Conservation (phyloP, 1,140 invertebrate species). For the Heliconius hermathena region DNA sequence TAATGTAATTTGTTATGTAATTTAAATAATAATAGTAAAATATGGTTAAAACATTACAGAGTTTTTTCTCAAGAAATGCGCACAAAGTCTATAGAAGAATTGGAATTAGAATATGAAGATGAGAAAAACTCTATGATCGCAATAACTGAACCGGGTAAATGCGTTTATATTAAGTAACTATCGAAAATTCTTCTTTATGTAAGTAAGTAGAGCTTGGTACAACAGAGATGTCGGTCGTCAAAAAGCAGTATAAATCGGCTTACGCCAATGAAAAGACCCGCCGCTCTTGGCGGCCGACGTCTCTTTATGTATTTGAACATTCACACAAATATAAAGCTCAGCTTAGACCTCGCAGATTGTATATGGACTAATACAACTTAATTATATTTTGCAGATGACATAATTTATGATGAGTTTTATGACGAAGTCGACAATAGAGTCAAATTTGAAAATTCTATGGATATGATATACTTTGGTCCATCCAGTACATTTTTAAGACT, state of each 20-base stretch:
- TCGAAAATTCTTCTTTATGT: neutral
- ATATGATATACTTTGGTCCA: slow-evolving; percentile 72
- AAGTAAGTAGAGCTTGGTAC: neutral
- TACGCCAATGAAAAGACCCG: too few species aligned
- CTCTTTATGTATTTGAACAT: too few species aligned
- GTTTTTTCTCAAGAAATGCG: slow-evolving; percentile 24
- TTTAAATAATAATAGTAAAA: neutral
- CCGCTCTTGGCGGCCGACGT: too few species aligned
- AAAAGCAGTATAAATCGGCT: too few species aligned
- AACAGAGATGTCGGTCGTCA: too few species aligned
- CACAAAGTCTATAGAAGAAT: slow-evolving; percentile 65
- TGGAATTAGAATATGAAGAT: slow-evolving; percentile 64
- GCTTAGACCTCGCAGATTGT: too few species aligned
- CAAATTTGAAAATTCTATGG: slow-evolving; percentile 62
- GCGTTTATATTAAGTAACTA: neutral
- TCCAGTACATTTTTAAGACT: slow-evolving; percentile 62
- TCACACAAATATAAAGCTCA: too few species aligned
- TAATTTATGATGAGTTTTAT: slow-evolving; percentile 63
- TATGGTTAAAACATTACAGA: slow-evolving; percentile 1
- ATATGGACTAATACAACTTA: neutral
- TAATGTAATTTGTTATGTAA: too few species aligned
- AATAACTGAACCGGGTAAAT: slow-evolving; percentile 54
- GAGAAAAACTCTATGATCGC: slow-evolving; percentile 74
- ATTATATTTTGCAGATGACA: slow-evolving; percentile 37
- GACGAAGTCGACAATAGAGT: slow-evolving; percentile 65